Evolutionary conservation across 2,888 invertebrate species (phyloP).

Genomic region (Cheilosia impressa): DNA sequence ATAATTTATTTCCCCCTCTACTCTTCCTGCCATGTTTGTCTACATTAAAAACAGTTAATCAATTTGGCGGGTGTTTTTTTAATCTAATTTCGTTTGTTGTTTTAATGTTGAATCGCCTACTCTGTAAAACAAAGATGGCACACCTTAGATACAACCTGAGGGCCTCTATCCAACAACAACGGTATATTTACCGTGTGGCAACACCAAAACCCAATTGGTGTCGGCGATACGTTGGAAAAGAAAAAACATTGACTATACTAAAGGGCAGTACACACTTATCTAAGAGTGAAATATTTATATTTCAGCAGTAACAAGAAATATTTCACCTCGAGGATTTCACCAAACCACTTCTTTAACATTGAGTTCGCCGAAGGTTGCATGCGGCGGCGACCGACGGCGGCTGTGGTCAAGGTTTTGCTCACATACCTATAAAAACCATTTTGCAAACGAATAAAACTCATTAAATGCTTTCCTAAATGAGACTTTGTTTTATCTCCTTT

Average conservation of each 20-base stretch:
- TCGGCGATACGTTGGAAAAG: background rate
- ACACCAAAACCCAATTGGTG: background rate
- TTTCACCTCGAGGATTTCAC: background rate
- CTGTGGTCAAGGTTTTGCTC: constrained; percentile 1
- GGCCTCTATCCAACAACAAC: background rate
- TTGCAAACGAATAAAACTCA: constrained; percentile 25
- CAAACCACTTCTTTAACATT: background rate
- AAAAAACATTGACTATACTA: background rate
- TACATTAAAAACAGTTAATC: too few relatives aligned
- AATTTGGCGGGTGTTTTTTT: too few relatives aligned
- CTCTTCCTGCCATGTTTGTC: too few relatives aligned
- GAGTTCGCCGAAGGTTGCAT: background rate
- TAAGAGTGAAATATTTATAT: background rate
- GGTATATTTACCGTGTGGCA: background rate
- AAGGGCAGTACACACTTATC: background rate
- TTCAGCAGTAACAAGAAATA: background rate
- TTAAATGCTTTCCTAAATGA: constrained; percentile 42
- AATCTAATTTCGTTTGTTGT: too few relatives aligned
- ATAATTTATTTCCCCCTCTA: too few relatives aligned
- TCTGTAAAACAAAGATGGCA: background rate
- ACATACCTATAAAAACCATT: constrained; percentile 49
- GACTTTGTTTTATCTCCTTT: constrained; percentile 32
- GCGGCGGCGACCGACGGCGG: background rate
- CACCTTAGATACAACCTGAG: background rate
- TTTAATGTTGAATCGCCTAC: too few relatives aligned